Evolutionary conservation across 2,113 vertebrate species (phyloP), one percentile per base, ranked within the genome.

Genomic region (Embiotoca jacksoni): DNA sequence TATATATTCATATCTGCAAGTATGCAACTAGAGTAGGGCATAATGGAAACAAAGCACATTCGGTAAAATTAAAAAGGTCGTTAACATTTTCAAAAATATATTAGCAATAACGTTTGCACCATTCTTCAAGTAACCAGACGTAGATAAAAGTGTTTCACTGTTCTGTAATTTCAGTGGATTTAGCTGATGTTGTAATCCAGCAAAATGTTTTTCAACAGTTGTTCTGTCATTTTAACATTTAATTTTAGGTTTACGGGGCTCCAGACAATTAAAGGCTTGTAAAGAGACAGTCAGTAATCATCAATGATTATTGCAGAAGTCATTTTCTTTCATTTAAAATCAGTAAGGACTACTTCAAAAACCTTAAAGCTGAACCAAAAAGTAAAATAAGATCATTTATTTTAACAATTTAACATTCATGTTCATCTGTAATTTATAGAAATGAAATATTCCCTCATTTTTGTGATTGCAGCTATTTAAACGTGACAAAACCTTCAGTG

Each of bases 221-320:
- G 49, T 75, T 81, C 81, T 87, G 37, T 88, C 78, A 89, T 89
- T 83, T 84, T 11, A 62, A 55, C 11, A 54, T 88, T 72, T 71
- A 78, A 78, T 85, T 64, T 73, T 59, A 68, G 57, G 68, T 65
- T 83, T 67, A 30, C 10, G 9, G 14, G 10, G 41, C 54, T 16
- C 31, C 49, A 81, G 67, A 58, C 13, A 87, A 85, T 87, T 61
- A 83, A 68, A 91, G 75, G 52, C 65, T 82, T 67, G 23, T 30
- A 11, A 11, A n/a, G 9, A 49, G 30, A 62, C 16, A 61, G 15
- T n/a, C 23, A 56, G 39, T 75, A 37, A 41, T 59, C 31, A 32
- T 57, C 23, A 23, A 23, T 23, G 23, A 23, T 71, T 54, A n/a
- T 44, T 39, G 0, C 23, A 75, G 61, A 63, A 52, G 11, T 41